These are phyloP conservation scores for Ctena decussata DNA, from an alignment of 2,888 invertebrate species.

Conservation along the genomic window DNA sequence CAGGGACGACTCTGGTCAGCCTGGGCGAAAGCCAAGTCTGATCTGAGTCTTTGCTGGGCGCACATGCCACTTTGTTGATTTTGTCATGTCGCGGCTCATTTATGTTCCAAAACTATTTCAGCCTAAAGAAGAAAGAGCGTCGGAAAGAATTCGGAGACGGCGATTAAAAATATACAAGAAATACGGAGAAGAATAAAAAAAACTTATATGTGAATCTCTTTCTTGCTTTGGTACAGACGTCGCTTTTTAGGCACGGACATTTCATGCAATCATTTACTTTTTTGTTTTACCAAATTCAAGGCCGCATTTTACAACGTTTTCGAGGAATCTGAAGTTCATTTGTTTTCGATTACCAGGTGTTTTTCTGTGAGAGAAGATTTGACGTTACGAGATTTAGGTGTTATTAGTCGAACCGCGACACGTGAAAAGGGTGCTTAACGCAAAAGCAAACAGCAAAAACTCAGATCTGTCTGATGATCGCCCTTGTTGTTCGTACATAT, in stretches of 20 bases:
- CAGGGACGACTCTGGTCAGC: too few species aligned
- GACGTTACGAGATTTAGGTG: too few species aligned
- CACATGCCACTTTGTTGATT: too few species aligned
- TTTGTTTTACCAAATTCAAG: background rate
- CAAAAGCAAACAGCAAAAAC: too few species aligned
- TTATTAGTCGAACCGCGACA: too few species aligned
- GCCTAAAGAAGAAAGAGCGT: constrained; percentile 62
- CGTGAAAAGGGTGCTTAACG: too few species aligned
- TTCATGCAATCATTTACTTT: background rate
- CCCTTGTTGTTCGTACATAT: too few species aligned
- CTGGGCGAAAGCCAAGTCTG: too few species aligned
- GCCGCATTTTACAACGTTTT: background rate
- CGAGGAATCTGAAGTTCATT: background rate
- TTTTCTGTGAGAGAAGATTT: background rate
- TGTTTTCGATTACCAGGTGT: background rate
- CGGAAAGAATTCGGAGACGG: constrained; percentile 39
- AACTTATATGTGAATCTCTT: background rate
- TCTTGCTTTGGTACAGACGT: constrained; percentile 3
- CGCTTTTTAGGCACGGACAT: background rate
- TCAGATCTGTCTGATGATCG: too few species aligned
- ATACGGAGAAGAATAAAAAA: background rate
- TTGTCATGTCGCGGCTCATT: too few species aligned
- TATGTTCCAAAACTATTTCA: too few species aligned
- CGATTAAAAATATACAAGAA: constrained; percentile 45
- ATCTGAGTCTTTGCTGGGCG: too few species aligned